Evolutionary conservation across 2,888 invertebrate species (phyloP).

Genomic region (Holacanthella duospinosa): DNA sequence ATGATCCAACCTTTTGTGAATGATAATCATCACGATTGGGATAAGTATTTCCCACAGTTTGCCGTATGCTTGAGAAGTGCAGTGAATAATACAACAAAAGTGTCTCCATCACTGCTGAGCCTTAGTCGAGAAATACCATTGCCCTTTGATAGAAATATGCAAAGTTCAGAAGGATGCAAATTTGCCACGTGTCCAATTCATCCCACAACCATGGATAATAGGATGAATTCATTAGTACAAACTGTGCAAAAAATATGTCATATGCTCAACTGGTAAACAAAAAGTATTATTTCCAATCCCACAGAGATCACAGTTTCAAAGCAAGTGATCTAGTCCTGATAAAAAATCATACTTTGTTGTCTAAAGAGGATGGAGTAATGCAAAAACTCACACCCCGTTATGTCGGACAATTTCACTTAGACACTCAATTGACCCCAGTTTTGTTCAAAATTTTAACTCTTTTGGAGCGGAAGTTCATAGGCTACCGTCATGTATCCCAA

Average conservation of each 20-base stretch:
- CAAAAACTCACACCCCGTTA: conserved; percentile 14
- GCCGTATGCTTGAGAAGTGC: too few relatives aligned
- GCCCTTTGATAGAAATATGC: too few relatives aligned
- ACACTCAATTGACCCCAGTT: background rate
- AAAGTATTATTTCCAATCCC: conserved; percentile 11
- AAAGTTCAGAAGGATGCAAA: background rate
- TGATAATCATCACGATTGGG: conserved; percentile 15
- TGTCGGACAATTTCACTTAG: conserved; percentile 12
- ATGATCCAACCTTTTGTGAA: conserved; percentile 15
- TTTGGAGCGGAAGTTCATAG: background rate
- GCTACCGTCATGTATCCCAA: conserved; percentile 3
- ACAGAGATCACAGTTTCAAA: conserved; percentile 9
- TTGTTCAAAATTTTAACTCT: too few relatives aligned
- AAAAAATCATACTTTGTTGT: too few relatives aligned
- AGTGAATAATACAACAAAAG: too few relatives aligned
- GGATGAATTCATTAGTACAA: conserved; percentile 12
- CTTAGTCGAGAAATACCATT: conserved; percentile 9
- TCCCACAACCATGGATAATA: conserved; percentile 11
- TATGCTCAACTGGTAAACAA: conserved; percentile 9
- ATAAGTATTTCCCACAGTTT: too few relatives aligned
- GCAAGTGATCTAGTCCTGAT: too few relatives aligned
- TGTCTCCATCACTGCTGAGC: conserved; percentile 14
- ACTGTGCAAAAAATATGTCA: conserved; percentile 12
- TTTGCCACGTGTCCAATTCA: background rate
- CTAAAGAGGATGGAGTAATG: conserved; percentile 7